phyloP scores from a whole-genome alignment of 2,797 vertebrate genomes.

The Cyclura pinguis region DNA sequence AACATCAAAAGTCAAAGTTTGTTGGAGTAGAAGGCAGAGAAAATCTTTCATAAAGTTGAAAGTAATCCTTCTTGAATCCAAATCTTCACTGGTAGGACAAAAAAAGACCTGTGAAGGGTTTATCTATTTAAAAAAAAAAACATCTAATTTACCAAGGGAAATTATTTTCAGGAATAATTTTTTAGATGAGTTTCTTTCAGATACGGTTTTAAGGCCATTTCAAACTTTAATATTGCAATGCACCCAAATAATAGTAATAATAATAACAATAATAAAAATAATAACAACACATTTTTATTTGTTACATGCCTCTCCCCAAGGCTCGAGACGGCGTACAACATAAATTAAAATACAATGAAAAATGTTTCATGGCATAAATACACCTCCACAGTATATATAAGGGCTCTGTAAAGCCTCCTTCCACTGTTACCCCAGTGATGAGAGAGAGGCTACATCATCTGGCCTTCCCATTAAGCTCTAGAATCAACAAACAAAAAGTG shows the following conservation, averaged over 20 bases:
- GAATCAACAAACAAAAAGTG: neutral
- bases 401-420: neutral
- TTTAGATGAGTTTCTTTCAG: neutral
- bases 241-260: neutral
- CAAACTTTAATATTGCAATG: neutral
- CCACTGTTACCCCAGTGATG: no score
- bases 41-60: constrained; percentile 45
- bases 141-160: constrained; percentile 45
- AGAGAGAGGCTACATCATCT: neutral
- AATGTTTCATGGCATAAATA: neutral
- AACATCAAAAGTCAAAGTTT: constrained; percentile 51
- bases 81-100: neutral
- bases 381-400: neutral
- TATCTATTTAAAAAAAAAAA: constrained; percentile 46
- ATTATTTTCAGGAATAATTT: neutral
- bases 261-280: no score
- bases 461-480: neutral
- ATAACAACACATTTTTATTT: no score
- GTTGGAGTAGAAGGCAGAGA: constrained; percentile 32
- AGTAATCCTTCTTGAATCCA: constrained; percentile 28
- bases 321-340: no score
- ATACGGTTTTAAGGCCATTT: neutral
- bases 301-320: no score
- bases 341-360: no score
- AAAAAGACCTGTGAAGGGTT: constrained; percentile 31